These are phyloP conservation scores for Caenorhabditis wallacei DNA, from an alignment of 2,888 invertebrate species.

Conservation along the genomic window DNA sequence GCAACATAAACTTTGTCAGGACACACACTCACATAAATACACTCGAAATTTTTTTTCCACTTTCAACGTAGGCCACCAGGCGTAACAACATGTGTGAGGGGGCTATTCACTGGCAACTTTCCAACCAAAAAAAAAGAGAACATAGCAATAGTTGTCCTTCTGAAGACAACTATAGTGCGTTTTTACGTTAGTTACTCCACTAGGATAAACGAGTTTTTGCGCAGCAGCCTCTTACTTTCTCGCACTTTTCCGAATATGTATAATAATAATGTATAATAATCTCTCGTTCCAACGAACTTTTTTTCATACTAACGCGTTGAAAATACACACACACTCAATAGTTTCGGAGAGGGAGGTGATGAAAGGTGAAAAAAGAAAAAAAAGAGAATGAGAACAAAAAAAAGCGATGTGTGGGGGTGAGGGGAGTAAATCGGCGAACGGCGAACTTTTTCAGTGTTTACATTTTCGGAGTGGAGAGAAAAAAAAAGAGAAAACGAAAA, in stretches of 20 bases:
- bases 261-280: conserved; percentile 62
- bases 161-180: conserved; percentile 52
- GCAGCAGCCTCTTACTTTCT: conserved; percentile 23
- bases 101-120: conserved; percentile 52
- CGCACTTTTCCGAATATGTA: conserved; percentile 61
- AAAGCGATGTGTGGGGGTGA: conserved; percentile 12
- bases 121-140: conserved; percentile 43
- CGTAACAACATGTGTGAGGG: conserved; percentile 12
- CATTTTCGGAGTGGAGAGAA: conserved; percentile 49
- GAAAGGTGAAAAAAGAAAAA: conserved; percentile 5
- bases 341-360: conserved; percentile 11
- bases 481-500: conserved; percentile 38
- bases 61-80: conserved; percentile 23
- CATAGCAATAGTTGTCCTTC: conserved; percentile 36
- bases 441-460: conserved; percentile 62
- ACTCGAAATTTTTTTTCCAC: conserved; percentile 37
- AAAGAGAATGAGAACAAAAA: conserved; percentile 22
- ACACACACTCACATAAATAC: conserved; percentile 51
- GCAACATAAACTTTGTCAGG: conserved; percentile 34
- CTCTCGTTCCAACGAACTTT: conserved; percentile 48
- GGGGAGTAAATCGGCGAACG: conserved; percentile 56
- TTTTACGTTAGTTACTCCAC: conserved; percentile 42
- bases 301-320: conserved; percentile 16
- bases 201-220: conserved; percentile 61
- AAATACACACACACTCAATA: conserved; percentile 8